Base-by-base conservation (phyloP, 2,888 invertebrate species). In the Dynastes grantii region DNA sequence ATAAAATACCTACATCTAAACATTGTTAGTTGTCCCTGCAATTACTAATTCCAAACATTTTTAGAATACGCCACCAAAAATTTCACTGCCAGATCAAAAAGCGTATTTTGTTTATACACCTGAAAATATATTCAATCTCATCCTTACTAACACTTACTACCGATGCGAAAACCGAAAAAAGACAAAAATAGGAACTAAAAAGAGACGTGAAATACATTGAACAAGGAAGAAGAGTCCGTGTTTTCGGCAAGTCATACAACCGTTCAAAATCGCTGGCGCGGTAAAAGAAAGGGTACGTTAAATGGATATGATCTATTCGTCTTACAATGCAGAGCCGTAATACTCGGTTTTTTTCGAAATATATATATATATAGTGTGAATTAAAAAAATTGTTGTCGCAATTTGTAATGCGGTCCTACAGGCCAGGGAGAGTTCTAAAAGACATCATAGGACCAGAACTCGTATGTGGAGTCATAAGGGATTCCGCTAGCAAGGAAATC, bases 241-340 rank as follows among this genome's bases (percentile, higher is more conserved):
- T 22, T 67, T 40, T 45, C 22, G 65, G 45, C 65, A 9, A 67
- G 65, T 67, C 65, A 67, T 67, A 40, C 65, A n/a, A 37, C 40
- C 65, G 65, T 67, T 45, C 65, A 67, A 40, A 67, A 67, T 67
- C 45, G 65, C 37, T 37, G 65, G 40, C 45, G 40, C 45, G 16
- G 65, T 64, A 45, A 40, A n/a, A 40, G 45, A 16, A 67, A 45
- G 63, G 63, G 37, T 22, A 22, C 40, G 65, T 67, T 67, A 22
- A 22, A 22, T 22, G 22, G 22, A 22, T 22, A 22, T 22, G 22
- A 45, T 40, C 40, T 22, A 11, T 45, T 45, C 16, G 13, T 32
- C 40, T 67, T 45, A n/a, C 8, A 40, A 16, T n/a, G n/a, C 11
- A 40, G 9, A 63, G 13, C 32, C 37, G 64, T 64, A 40, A 64